Evolutionary conservation across 1,140 invertebrate genomes (phyloP), one percentile per base, ranked within the genome.

Genomic region (Physella acuta): DNA sequence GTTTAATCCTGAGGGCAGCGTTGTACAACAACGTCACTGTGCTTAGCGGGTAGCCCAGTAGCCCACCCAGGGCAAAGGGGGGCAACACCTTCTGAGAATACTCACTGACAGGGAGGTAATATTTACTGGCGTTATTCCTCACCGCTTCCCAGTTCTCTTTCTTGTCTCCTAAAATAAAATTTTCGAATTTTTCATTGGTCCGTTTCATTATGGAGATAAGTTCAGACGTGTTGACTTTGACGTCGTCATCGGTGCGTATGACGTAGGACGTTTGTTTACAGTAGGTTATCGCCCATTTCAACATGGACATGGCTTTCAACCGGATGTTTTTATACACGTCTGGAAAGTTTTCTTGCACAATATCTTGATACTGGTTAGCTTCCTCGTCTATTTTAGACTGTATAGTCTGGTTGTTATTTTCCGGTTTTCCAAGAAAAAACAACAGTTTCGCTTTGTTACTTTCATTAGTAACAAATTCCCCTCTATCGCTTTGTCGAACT

Each of bases 251-350:
- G 5, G 82, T 78, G 75, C 88, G 88, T 39, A 88, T 71, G 28
- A 86, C 71, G 73, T 78, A 86, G 71, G 55, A 73, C 1, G 90
- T 91, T 73, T 87, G 86, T 72, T 75, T 75, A 80, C 85, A 89
- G 83, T 90, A 88, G 79, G 90, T 89, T 4, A 88, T 87, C 55
- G 90, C 88, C 90, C 92, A 95, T 79, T 92, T 92, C 24, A 94
- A 87, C 4, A 88, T 89, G 89, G 92, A 92, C 2, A 92, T 89
- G 82, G 93, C 91, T 82, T 95, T 94, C 74, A 93, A 92, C 1
- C 92, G 93, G 83, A 94, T 88, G 84, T 94, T 95, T 72, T 89
- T 87, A 78, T 94, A 94, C 33, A 87, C 87, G 84, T 94, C 93
- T 24, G 87, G 70, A 82, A 94, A 94, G 73, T 88, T 89, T 24